Evolutionary conservation across 2,888 invertebrate genomes (phyloP).

Genomic region (Dichetophora obliterata): DNA sequence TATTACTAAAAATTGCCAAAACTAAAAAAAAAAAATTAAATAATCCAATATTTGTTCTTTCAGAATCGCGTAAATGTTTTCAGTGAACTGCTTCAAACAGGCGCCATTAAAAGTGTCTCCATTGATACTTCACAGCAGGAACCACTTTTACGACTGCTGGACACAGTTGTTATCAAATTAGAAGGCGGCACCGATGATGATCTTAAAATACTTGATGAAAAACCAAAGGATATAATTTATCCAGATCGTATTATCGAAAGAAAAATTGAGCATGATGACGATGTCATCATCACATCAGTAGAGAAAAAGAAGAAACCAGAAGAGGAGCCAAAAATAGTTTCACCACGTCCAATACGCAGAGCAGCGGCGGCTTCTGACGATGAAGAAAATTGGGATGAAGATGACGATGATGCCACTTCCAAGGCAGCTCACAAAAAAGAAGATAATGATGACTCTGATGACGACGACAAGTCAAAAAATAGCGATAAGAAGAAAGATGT

Average conservation of each 20-base stretch:
- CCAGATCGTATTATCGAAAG: constrained; percentile 59
- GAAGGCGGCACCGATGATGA: constrained; percentile 95
- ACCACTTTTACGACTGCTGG: constrained; percentile 87
- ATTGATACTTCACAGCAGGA: constrained; percentile 90
- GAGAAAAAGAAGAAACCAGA: constrained; percentile 54
- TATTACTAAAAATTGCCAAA: no score
- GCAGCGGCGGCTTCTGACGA: constrained; percentile 56
- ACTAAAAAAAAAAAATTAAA: no score
- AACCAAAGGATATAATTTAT: constrained; percentile 65
- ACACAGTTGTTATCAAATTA: constrained; percentile 95
- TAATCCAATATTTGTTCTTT: constrained; percentile 46
- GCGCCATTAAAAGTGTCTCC: constrained; percentile 80
- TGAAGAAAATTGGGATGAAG: constrained; percentile 65
- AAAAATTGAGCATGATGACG: constrained; percentile 55
- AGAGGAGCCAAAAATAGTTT: constrained; percentile 55
- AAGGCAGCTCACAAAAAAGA: constrained; percentile 44
- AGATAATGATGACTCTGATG: constrained; percentile 30
- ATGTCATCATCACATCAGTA: constrained; percentile 59
- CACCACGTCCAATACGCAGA: constrained; percentile 54
- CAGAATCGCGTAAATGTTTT: constrained; percentile 92
- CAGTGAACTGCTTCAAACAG: constrained; percentile 82
- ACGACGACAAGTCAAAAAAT: constrained; percentile 29
- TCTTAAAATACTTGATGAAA: constrained; percentile 85
- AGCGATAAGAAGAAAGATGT: constrained; percentile 50
- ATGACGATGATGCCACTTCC: constrained; percentile 66